Conservation (phyloP, 2,888 invertebrate species). For the Crioceris asparagi region DNA sequence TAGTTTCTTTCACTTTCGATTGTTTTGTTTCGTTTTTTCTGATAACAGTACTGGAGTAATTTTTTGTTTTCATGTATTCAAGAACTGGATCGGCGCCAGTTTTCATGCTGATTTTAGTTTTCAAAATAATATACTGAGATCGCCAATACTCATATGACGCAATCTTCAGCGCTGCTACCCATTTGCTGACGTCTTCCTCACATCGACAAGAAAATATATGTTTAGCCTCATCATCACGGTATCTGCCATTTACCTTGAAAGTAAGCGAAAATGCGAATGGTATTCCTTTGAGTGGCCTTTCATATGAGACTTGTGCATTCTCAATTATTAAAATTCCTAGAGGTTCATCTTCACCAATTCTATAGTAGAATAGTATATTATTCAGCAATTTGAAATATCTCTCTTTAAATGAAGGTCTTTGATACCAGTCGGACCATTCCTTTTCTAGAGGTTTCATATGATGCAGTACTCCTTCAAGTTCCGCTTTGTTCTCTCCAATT, state of each 20-base stretch:
- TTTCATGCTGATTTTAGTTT: constrained; percentile 54
- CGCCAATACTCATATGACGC: constrained; percentile 65
- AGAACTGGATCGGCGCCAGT: constrained; percentile 50
- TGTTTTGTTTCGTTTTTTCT: constrained; percentile 23
- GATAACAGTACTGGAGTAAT: constrained; percentile 11
- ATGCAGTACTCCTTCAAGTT: constrained; percentile 61
- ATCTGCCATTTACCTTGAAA: constrained; percentile 52
- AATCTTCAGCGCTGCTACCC: constrained; percentile 56
- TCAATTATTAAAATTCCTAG: constrained; percentile 65
- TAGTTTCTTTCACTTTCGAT: constrained; percentile 24
- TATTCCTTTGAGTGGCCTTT: constrained; percentile 50
- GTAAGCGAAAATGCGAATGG: constrained; percentile 65
- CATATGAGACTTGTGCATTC: constrained; percentile 58
- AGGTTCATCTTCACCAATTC: constrained; percentile 56
- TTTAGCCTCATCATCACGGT: constrained; percentile 38
- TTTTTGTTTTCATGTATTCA: constrained; percentile 31
- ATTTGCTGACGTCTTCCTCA: constrained; percentile 57
- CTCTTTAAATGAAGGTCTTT: constrained; percentile 50
- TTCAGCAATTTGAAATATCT: constrained; percentile 65
- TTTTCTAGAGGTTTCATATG: constrained; percentile 54
- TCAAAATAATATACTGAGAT: constrained; percentile 50
- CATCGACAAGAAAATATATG: constrained; percentile 62
- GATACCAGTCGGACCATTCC: constrained; percentile 40
- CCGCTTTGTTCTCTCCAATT: constrained; percentile 46
- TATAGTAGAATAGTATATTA: constrained; percentile 68